Evolutionary conservation across 2,888 invertebrate species (phyloP), one percentile per base, ranked within the genome.

Genomic region (Mylabris sibirica): DNA sequence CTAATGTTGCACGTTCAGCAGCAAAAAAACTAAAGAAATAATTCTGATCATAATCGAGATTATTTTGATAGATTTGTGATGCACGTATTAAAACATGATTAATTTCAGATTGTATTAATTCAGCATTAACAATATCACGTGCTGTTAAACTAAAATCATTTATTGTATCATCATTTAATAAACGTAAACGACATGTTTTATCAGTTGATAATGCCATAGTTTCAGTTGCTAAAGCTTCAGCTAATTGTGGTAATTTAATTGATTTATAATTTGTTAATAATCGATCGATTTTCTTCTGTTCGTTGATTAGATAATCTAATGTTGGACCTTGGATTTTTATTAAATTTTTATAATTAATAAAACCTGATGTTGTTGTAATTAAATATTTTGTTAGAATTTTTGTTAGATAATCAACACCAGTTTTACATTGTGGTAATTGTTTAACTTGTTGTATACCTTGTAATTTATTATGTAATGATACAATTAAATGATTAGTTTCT

Each of bases 121-220:
- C 93, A 1, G 90, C 89, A 77, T 91, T 92, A 0, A 93, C 90
- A 1, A 91, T 90, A 78, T 93, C 92, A 65, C 92, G 90, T 0
- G 94, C 93, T 69, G 91, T 88, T 49, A 90, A 89, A 90, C 92
- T 92, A 5, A 93, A 93, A 77, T 92, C 92, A 35, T 92, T 89
- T 22, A 93, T 90, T 41, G 92, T 88, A 65, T 89, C 89, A 75
- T 92, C 91, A 73, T 90, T 91, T 30, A 87, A 74, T 78, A 84
- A 83, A 75, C 86, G 80, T 76, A 85, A 77, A 70, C 87, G 84
- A 68, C 85, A 83, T 60, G 86, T 85, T 65, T 86, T 83, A 80
- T 88, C 87, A 1, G 87, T 81, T 22, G 88, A 87, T 72, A 88
- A 86, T 77, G 89, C 90, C n/a, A 91, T 83, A 5, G 92, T 91